These are phyloP conservation scores for Tetheella fluctuosa DNA, from an alignment of 2,888 invertebrate genomes.

Conservation along the genomic window DNA sequence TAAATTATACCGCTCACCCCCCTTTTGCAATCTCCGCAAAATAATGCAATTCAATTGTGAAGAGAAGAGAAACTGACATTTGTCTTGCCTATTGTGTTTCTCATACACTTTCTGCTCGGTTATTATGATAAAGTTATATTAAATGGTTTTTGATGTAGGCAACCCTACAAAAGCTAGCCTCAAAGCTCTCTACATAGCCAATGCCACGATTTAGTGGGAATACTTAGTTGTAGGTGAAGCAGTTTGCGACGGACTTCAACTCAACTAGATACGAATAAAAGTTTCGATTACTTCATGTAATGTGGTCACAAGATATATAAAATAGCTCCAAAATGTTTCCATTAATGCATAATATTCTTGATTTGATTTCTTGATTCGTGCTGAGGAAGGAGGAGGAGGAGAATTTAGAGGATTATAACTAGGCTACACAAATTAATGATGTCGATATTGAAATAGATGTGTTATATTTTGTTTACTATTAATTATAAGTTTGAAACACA, in stretches of 20 bases:
- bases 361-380: not conserved
- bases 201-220: conserved; percentile 41
- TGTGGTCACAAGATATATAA: not conserved
- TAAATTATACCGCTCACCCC: conserved; percentile 75
- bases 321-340: no score
- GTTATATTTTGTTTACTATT: conserved; percentile 43
- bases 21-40: conserved; percentile 75
- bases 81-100: conserved; percentile 64
- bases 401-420: not conserved
- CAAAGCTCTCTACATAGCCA: conserved; percentile 31
- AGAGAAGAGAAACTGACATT: conserved; percentile 66
- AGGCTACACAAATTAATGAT: not conserved
- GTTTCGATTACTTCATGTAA: not conserved
- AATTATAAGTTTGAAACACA: conserved; percentile 49
- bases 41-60: conserved; percentile 75
- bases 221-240: conserved; percentile 8
- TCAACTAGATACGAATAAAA: not conserved
- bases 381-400: no score
- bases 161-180: conserved; percentile 26
- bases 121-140: conserved; percentile 35
- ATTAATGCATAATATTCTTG: not conserved
- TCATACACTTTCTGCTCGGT: conserved; percentile 43
- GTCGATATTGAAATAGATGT: conserved; percentile 25
- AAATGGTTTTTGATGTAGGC: conserved; percentile 28
- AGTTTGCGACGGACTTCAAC: conserved; percentile 1